These are phyloP conservation scores for Esox masquinongy DNA, from an alignment of 2,797 vertebrate species.

Conservation along the genomic window DNA sequence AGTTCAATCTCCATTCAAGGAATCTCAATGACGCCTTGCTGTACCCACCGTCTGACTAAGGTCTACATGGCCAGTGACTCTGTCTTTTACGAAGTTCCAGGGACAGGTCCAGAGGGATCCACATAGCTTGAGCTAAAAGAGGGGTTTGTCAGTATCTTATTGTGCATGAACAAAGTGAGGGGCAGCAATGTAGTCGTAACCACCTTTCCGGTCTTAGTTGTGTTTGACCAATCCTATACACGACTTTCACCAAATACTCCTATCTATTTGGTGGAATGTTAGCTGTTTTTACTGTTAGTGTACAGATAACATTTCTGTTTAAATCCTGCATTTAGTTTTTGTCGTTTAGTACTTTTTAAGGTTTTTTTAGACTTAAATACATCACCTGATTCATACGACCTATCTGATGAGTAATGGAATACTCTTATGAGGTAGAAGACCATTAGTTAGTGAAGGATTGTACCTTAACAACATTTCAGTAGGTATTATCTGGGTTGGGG, in stretches of 20 bases:
- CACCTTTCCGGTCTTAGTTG: background rate
- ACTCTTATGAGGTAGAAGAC: too few relatives aligned
- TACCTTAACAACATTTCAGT: conserved; percentile 68
- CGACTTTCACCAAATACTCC: background rate
- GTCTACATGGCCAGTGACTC: too few relatives aligned
- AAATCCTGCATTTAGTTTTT: conserved; percentile 72
- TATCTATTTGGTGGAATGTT: background rate
- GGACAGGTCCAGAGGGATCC: too few relatives aligned
- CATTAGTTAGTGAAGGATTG: too few relatives aligned
- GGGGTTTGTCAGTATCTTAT: too few relatives aligned
- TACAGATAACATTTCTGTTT: conserved; percentile 9
- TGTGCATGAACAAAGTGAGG: background rate
- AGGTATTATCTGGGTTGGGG: conserved; percentile 69
- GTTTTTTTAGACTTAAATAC: background rate
- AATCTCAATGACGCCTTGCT: too few relatives aligned
- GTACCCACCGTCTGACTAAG: too few relatives aligned
- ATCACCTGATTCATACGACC: too few relatives aligned
- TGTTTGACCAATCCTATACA: background rate
- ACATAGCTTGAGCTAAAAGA: too few relatives aligned
- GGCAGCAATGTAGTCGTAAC: background rate
- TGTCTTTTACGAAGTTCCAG: too few relatives aligned
- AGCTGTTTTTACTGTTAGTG: background rate
- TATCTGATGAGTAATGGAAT: too few relatives aligned
- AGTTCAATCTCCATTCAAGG: too few relatives aligned
- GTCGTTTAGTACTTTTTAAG: conserved; percentile 22